Evolutionary conservation across 2,797 vertebrate species (phyloP).

Genomic region (Pipistrellus nathusii): DNA sequence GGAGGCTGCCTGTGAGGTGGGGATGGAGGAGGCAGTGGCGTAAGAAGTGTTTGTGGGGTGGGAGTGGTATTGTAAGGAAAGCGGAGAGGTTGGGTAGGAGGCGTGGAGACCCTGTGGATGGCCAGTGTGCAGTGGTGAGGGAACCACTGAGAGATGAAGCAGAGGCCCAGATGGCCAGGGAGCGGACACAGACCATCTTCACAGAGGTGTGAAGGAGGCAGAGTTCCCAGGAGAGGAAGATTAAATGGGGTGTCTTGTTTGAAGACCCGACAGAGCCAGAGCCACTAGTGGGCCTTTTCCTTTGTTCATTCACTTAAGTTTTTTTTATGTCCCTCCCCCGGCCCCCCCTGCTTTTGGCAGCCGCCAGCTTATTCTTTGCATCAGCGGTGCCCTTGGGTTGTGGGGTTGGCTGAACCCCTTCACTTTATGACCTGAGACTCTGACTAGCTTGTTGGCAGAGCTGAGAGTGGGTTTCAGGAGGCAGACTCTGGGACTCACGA

Average conservation of each 20-base stretch:
- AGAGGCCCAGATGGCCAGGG: neutral
- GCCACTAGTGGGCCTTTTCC: too few relatives aligned
- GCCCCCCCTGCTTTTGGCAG: neutral
- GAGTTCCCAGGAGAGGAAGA: neutral
- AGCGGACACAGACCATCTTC: fast-evolving
- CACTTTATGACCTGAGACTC: neutral
- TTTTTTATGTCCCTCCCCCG: neutral
- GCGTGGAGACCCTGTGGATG: neutral
- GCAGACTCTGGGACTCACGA: neutral
- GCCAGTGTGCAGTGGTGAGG: too few relatives aligned
- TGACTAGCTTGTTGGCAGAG: neutral
- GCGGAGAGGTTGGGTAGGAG: neutral
- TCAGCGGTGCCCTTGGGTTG: neutral
- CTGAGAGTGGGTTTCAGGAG: neutral
- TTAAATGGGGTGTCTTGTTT: neutral
- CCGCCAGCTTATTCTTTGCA: too few relatives aligned
- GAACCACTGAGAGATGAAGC: neutral
- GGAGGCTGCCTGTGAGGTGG: neutral
- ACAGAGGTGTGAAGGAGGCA: neutral
- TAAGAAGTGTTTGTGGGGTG: neutral
- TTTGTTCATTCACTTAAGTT: neutral
- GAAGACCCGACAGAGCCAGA: neutral
- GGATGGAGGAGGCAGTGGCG: neutral
- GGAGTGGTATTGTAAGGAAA: neutral
- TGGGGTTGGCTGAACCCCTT: neutral